These are phyloP conservation scores for Nemotelus nigrinus DNA, from an alignment of 2,888 invertebrate genomes.

Conservation along the genomic window DNA sequence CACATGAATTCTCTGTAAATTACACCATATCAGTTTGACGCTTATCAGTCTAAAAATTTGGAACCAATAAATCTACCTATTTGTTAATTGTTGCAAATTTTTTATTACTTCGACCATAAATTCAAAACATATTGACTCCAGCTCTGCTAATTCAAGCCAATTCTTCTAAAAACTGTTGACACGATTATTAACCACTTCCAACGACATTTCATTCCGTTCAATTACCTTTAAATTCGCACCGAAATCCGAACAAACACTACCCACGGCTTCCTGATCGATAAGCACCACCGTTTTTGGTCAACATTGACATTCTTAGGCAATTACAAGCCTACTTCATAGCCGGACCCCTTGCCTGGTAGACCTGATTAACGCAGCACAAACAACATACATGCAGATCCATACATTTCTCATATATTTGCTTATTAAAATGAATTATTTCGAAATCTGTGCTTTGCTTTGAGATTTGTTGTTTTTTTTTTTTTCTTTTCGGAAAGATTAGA, in stretches of 20 bases:
- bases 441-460: background rate
- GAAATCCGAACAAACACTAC: background rate
- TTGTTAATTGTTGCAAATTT: no score
- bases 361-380: background rate
- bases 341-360: background rate
- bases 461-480: slow-evolving; percentile 23
- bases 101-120: no score
- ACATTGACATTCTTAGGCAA: slow-evolving; percentile 21
- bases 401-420: background rate
- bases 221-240: background rate
- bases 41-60: no score
- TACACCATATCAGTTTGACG: no score
- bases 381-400: background rate
- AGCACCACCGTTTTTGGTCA: background rate
- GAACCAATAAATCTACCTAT: no score
- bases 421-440: background rate
- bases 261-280: background rate
- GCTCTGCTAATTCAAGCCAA: background rate
- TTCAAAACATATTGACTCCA: background rate
- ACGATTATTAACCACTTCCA: background rate
- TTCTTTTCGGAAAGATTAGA: slow-evolving; percentile 24
- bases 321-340: background rate
- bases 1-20: no score
- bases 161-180: background rate
- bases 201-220: slow-evolving; percentile 2